Percentiles rank a stretch among this genome's conserved stretches.
These are phyloP conservation scores for Troglohyphantes excavatus DNA, from an alignment of 2,888 invertebrate species.

Conservation along the genomic window DNA sequence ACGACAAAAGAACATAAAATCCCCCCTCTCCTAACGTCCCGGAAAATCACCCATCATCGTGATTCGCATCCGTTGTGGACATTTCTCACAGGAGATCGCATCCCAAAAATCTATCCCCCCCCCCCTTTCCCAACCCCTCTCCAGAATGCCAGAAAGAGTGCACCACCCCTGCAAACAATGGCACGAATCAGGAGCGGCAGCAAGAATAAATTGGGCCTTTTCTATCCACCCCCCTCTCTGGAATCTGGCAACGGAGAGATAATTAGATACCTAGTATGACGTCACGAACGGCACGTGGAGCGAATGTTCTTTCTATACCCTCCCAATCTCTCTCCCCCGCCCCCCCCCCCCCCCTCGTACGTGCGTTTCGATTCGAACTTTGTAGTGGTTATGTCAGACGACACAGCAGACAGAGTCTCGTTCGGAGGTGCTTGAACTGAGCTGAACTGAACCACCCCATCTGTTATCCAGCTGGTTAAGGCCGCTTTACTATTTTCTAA, in stretches of 20 bases:
- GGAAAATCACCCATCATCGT: slow-evolving; percentile 32
- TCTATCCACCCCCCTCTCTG: background rate
- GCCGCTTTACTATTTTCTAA: slow-evolving; percentile 1
- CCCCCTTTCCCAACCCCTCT: background rate
- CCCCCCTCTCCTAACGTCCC: background rate
- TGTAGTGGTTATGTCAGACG: slow-evolving; percentile 30
- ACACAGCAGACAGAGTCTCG: slow-evolving; percentile 41
- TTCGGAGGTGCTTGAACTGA: slow-evolving; percentile 49
- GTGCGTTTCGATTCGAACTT: slow-evolving; percentile 25
- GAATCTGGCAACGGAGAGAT: slow-evolving; percentile 55
- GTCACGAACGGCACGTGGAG: slow-evolving; percentile 60
- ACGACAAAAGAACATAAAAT: slow-evolving; percentile 14
- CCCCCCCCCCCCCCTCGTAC: background rate
- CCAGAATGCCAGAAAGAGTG: slow-evolving; percentile 18
- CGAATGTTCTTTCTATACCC: background rate
- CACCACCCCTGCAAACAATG: slow-evolving; percentile 36
- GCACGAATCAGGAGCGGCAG: slow-evolving; percentile 55
- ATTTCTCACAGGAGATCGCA: slow-evolving; percentile 20
- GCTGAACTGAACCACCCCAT: slow-evolving; percentile 4
- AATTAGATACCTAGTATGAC: slow-evolving; percentile 64
- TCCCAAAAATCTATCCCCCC: background rate
- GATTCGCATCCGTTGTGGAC: slow-evolving; percentile 29
- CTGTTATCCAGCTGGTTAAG: slow-evolving; percentile 52
- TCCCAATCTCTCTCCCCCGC: background rate
- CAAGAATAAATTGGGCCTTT: slow-evolving; percentile 59